Conservation (phyloP, 1,140 invertebrate genomes). For the Diploscapter pachys region DNA sequence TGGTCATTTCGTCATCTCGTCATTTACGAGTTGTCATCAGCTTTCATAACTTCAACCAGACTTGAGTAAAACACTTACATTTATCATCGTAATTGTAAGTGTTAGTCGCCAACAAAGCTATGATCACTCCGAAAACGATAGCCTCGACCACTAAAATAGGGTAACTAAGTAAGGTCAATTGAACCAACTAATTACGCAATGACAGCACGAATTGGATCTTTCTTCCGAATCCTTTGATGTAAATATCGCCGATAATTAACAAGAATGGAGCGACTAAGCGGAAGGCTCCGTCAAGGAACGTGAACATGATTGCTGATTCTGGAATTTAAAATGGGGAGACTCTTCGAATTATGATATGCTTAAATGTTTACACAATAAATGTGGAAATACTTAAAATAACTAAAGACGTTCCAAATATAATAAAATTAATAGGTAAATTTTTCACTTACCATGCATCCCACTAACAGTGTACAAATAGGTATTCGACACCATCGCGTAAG, state of each 20-base stretch:
- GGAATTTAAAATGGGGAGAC: neutral
- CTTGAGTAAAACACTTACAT: neutral
- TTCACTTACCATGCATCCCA: constrained; percentile 33
- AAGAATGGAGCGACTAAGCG: constrained; percentile 46
- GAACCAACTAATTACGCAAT: constrained; percentile 17
- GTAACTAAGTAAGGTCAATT: neutral
- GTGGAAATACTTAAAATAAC: no score
- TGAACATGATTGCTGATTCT: constrained; percentile 40
- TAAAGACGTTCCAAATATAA: no score
- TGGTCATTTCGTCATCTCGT: no score
- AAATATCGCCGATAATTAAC: constrained; percentile 47
- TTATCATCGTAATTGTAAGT: constrained; percentile 19
- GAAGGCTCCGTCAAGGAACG: constrained; percentile 48
- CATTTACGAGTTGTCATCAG: no score
- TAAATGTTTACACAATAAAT: no score
- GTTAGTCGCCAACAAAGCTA: constrained; percentile 39
- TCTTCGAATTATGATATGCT: no score
- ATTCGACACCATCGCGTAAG: constrained; percentile 48
- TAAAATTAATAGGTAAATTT: neutral
- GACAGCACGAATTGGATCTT: constrained; percentile 42
- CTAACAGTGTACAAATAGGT: constrained; percentile 45
- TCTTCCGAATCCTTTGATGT: constrained; percentile 45
- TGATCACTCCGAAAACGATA: constrained; percentile 41
- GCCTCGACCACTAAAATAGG: constrained; percentile 22
- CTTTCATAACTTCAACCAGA: no score